Conservation (phyloP, 2,113 vertebrate species). For the Elachura formosa region DNA sequence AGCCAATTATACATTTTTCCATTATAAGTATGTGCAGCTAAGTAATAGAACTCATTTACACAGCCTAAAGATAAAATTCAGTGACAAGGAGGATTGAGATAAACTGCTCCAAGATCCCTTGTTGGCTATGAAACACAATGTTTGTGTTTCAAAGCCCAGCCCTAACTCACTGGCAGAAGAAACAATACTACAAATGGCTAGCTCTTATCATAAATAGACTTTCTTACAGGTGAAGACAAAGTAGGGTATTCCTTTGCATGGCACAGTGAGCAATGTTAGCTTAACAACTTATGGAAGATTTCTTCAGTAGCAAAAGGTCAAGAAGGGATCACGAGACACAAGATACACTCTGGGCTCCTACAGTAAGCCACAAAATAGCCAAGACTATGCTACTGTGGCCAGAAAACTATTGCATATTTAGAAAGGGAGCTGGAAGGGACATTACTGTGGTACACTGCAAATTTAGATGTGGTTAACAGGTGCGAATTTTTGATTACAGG, state of each 20-base stretch:
- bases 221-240: not conserved
- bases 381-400: accelerated
- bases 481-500: not conserved
- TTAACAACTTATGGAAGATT: not conserved
- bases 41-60: not conserved
- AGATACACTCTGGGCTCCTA: not conserved
- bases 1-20: not conserved
- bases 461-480: not conserved
- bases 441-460: not conserved
- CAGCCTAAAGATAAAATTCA: not conserved
- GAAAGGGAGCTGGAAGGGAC: not conserved
- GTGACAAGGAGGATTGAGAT: not conserved
- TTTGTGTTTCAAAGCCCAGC: not conserved
- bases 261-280: not conserved
- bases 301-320: not conserved
- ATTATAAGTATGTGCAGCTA: not conserved
- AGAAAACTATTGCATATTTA: not conserved
- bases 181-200: not conserved
- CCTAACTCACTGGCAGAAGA: too few relatives aligned
- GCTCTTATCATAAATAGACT: not conserved
- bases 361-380: not conserved
- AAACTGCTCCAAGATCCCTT: not conserved
- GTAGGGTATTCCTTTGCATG: not conserved
- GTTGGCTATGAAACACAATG: not conserved
- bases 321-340: not conserved